A percentile compares a stretch with the other conserved stretches of the same genome.
phyloP scores from a whole-genome alignment of 2,113 vertebrate species.

The Ailurus styani region DNA sequence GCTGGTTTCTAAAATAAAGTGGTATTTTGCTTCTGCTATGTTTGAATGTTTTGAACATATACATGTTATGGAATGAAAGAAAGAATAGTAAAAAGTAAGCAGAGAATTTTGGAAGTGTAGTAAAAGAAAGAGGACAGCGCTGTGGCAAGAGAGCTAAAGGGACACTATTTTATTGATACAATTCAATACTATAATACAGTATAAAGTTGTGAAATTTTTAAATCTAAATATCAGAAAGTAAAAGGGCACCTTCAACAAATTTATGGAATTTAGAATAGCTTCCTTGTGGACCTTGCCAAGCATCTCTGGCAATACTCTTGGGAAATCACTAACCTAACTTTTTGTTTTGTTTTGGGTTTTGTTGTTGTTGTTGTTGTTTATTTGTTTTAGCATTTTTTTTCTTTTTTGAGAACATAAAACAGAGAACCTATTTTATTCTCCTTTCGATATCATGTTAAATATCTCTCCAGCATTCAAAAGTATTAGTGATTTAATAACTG shows the following conservation, averaged over 20 bases:
- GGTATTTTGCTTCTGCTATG: not conserved
- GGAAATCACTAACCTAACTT: not conserved
- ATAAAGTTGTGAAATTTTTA: not conserved
- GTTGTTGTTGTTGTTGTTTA: not conserved
- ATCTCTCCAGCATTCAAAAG: not conserved
- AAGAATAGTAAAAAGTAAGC: not conserved
- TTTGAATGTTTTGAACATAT: not conserved
- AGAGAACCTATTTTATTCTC: not conserved
- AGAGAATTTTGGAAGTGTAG: not conserved
- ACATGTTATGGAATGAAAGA: not conserved
- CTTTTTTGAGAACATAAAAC: not conserved
- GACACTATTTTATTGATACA: not conserved
- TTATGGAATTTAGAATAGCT: not conserved
- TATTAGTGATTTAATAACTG: not conserved
- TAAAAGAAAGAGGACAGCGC: not conserved
- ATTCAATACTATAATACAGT: not conserved
- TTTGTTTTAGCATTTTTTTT: not conserved
- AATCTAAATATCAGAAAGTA: not conserved
- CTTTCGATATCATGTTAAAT: conserved; percentile 3
- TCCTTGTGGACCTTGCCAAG: not conserved
- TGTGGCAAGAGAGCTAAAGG: not conserved
- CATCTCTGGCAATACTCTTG: not conserved
- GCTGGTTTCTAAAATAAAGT: not conserved
- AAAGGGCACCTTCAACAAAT: not conserved
- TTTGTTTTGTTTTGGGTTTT: not conserved